These are phyloP conservation scores for Darevskia nairensis DNA, from an alignment of 2,797 vertebrate species.

Conservation along the genomic window DNA sequence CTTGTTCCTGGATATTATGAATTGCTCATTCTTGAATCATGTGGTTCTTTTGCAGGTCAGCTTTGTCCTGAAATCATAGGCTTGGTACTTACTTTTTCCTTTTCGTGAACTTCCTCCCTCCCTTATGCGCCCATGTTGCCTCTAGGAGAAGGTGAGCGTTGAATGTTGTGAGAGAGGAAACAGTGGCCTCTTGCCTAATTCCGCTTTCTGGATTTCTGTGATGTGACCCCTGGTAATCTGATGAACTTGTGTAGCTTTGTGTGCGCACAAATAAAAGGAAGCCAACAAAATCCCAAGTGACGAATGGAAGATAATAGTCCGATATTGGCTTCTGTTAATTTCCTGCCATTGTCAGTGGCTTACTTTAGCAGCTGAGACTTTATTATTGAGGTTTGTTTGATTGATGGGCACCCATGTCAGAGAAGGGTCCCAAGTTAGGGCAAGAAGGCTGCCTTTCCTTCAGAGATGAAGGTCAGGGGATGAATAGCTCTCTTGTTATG, in stretches of 20 bases:
- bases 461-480: neutral
- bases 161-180: conserved; percentile 22
- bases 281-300: conserved; percentile 13
- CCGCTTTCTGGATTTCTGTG: conserved; percentile 26
- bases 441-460: neutral
- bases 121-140: neutral
- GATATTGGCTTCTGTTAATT: conserved; percentile 40
- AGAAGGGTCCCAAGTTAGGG: neutral
- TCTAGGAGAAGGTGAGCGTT: conserved; percentile 1
- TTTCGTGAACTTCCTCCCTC: neutral
- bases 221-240: conserved; percentile 12
- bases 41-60: neutral
- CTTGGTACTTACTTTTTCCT: neutral
- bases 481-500: neutral
- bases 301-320: conserved; percentile 27
- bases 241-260: conserved; percentile 2
- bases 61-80: conserved; percentile 6
- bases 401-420: neutral
- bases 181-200: conserved; percentile 4
- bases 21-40: neutral
- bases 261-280: neutral
- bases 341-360: conserved; percentile 37
- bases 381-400: neutral
- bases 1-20: neutral
- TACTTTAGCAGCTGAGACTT: neutral